Percentiles rank a stretch among this genome's conserved stretches.
Evolutionary conservation across 2,113 vertebrate species (phyloP).

Genomic region (Heterochromis multidens): DNA sequence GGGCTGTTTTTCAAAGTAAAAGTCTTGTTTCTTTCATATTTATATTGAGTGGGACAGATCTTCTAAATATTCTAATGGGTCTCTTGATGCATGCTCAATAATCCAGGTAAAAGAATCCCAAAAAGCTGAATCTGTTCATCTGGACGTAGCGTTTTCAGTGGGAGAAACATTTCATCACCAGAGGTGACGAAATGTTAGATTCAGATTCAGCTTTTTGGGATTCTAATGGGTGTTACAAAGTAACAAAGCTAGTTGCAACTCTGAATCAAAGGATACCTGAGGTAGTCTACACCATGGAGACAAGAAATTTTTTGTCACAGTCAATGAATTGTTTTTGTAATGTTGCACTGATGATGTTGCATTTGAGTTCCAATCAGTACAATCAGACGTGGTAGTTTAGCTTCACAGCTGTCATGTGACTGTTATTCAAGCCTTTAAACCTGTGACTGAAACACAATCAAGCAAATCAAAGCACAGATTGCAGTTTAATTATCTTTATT

Average conservation of each 20-base stretch:
- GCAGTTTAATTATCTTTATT: conserved; percentile 57
- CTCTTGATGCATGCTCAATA: too few relatives aligned
- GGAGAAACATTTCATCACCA: too few relatives aligned
- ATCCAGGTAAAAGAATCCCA: too few relatives aligned
- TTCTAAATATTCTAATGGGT: background rate
- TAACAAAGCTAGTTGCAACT: background rate
- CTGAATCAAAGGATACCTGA: background rate
- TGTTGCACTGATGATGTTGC: background rate
- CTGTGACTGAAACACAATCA: background rate
- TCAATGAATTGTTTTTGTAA: background rate
- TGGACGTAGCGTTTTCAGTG: too few relatives aligned
- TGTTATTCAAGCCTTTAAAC: background rate
- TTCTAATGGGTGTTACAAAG: background rate
- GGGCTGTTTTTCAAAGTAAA: background rate
- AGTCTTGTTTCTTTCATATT: background rate
- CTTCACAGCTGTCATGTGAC: background rate
- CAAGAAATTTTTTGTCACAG: background rate
- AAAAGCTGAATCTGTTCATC: too few relatives aligned
- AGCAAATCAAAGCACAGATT: conserved; percentile 34
- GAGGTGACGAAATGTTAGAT: too few relatives aligned
- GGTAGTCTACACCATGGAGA: background rate
- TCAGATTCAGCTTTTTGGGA: too few relatives aligned
- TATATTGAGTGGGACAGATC: background rate
- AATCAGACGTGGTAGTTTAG: background rate
- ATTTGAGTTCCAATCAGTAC: background rate